Evolutionary conservation across 53 echinoderm and acorn worm genomes (phyloP).

Genomic region (Holothuria leucospilota): DNA sequence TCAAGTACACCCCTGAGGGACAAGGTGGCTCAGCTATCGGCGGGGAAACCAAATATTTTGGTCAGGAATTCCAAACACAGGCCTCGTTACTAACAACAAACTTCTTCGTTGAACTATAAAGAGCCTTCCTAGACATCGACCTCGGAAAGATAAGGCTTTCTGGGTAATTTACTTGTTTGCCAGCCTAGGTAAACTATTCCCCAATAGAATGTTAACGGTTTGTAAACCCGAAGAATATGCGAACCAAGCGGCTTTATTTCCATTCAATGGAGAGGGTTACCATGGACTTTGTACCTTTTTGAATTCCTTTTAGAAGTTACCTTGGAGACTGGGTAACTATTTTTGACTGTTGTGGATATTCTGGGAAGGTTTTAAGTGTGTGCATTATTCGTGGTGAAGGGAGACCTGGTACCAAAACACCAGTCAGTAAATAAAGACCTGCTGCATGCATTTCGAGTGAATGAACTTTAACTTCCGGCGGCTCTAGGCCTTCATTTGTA

Average conservation of each 20-base stretch:
- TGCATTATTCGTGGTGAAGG: neutral
- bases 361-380: neutral
- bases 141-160: neutral
- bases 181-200: conserved; percentile 25
- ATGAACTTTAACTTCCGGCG: conserved; percentile 36
- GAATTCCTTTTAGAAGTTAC: conserved; percentile 26
- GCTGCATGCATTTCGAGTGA: neutral
- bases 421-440: too few species aligned
- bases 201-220: conserved; percentile 9
- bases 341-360: conserved; percentile 9
- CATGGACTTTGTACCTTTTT: conserved; percentile 39
- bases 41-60: conserved; percentile 45
- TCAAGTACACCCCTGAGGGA: conserved; percentile 33
- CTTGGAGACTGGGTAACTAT: conserved; percentile 22
- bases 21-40: conserved; percentile 12
- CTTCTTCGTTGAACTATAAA: conserved; percentile 14
- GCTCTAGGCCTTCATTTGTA: neutral
- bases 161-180: conserved; percentile 15
- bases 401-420: too few species aligned
- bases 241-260: conserved; percentile 9
- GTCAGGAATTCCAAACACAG: conserved; percentile 42
- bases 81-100: conserved; percentile 38
- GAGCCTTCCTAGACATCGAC: neutral
- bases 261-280: conserved; percentile 15
- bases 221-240: conserved; percentile 15